These are phyloP conservation scores for Melipona quadrifasciata DNA, from an alignment of 1,140 invertebrate species.

Conservation along the genomic window DNA sequence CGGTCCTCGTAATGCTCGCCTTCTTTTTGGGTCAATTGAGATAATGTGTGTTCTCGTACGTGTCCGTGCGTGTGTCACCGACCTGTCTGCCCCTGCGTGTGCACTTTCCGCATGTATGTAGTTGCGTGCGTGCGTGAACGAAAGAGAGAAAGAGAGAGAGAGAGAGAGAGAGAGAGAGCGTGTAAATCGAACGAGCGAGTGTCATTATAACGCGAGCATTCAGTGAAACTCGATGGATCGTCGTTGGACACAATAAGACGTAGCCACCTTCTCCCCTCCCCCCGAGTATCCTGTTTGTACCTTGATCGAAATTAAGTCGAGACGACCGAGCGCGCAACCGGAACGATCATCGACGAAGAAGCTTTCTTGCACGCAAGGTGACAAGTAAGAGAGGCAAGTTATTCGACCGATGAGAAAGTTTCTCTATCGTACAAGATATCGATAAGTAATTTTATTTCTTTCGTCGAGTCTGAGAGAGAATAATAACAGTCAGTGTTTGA, in stretches of 20 bases:
- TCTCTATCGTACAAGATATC: background rate
- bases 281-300: constrained; percentile 23
- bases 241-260: constrained; percentile 40
- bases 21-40: constrained; percentile 79
- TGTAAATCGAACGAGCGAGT: background rate
- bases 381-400: background rate
- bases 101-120: background rate
- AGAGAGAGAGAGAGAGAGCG: too few species aligned
- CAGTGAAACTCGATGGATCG: constrained; percentile 48
- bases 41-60: constrained; percentile 75
- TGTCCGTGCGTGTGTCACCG: constrained; percentile 16
- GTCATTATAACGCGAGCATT: constrained; percentile 12
- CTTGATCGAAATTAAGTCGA: constrained; percentile 23
- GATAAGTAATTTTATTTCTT: too few species aligned
- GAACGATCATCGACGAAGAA: constrained; percentile 39
- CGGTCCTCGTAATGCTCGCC: constrained; percentile 76
- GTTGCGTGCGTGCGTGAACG: constrained; percentile 56
- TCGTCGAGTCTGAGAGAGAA: too few species aligned
- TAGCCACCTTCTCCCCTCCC: background rate
- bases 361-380: background rate
- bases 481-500: background rate
- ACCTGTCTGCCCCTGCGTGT: background rate
- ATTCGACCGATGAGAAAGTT: background rate
- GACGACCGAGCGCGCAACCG: background rate
- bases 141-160: too few species aligned